Evolutionary conservation across 1,140 invertebrate genomes (phyloP).

Genomic region (Drusus annulatus): DNA sequence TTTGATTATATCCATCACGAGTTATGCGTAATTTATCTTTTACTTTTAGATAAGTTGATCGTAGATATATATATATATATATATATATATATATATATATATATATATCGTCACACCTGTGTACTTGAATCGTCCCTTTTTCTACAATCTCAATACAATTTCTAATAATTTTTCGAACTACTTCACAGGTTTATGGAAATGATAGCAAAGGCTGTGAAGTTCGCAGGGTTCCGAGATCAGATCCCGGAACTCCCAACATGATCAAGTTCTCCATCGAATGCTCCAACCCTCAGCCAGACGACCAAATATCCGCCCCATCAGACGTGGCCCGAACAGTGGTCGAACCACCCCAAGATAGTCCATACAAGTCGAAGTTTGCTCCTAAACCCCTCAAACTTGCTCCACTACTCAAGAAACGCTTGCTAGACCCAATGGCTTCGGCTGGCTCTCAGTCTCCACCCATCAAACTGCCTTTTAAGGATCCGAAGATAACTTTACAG

Average conservation of each 20-base stretch:
- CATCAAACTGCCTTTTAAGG: neutral
- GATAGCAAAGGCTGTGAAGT: neutral
- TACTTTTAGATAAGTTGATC: no score
- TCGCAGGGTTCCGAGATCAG: neutral
- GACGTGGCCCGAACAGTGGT: neutral
- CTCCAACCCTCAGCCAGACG: neutral
- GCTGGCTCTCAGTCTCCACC: neutral
- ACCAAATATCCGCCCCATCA: neutral
- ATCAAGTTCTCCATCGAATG: conserved; percentile 38
- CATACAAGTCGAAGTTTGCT: neutral
- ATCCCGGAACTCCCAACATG: conserved; percentile 1
- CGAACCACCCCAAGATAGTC: neutral
- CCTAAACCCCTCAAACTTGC: neutral
- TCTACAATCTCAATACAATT: no score
- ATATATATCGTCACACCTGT: no score
- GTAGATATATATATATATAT: no score
- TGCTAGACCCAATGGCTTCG: neutral
- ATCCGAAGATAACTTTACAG: neutral
- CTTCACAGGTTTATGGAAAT: neutral
- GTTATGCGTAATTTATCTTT: no score
- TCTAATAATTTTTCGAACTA: neutral
- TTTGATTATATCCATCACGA: no score
- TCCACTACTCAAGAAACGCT: neutral
- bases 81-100: no score
- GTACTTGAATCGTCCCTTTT: no score